Evolutionary conservation across 2,113 vertebrate species (phyloP).

Genomic region (Grus americana): DNA sequence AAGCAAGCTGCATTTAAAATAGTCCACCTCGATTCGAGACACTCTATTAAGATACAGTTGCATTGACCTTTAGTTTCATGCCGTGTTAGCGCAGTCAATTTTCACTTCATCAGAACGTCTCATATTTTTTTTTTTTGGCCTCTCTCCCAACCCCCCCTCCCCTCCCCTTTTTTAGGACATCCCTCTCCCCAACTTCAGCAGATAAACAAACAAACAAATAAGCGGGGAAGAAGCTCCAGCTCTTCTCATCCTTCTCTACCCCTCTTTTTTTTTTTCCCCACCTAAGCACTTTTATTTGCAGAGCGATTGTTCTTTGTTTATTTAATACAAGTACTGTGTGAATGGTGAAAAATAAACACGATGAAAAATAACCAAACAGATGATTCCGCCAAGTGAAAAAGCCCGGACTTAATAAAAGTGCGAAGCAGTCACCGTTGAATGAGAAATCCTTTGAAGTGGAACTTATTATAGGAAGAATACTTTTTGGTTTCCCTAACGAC

Average conservation of each 20-base stretch:
- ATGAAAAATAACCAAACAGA: constrained; percentile 97
- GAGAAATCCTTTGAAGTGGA: constrained; percentile 98
- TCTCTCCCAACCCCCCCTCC: not conserved
- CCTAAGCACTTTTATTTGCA: constrained; percentile 80
- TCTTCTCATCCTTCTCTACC: constrained; percentile 13
- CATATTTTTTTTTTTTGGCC: constrained; percentile 44
- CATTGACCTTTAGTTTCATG: constrained; percentile 83
- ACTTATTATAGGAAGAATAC: constrained; percentile 98
- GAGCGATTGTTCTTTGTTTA: constrained; percentile 87
- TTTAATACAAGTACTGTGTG: constrained; percentile 94
- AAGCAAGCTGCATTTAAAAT: constrained; percentile 69
- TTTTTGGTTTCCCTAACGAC: constrained; percentile 99
- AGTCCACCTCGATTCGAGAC: constrained; percentile 75
- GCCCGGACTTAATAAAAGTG: constrained; percentile 94
- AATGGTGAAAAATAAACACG: constrained; percentile 97
- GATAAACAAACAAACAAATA: constrained; percentile 46
- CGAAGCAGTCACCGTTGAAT: constrained; percentile 92
- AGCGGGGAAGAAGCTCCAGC: not conserved
- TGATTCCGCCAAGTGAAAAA: constrained; percentile 87
- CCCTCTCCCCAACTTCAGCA: not conserved
- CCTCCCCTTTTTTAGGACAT: not conserved
- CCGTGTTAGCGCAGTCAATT: constrained; percentile 79
- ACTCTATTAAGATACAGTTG: constrained; percentile 86
- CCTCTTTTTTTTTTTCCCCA: constrained; percentile 39
- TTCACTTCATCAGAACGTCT: constrained; percentile 72